Conservation (phyloP, 1,140 invertebrate species). For the Danaus plexippus region DNA sequence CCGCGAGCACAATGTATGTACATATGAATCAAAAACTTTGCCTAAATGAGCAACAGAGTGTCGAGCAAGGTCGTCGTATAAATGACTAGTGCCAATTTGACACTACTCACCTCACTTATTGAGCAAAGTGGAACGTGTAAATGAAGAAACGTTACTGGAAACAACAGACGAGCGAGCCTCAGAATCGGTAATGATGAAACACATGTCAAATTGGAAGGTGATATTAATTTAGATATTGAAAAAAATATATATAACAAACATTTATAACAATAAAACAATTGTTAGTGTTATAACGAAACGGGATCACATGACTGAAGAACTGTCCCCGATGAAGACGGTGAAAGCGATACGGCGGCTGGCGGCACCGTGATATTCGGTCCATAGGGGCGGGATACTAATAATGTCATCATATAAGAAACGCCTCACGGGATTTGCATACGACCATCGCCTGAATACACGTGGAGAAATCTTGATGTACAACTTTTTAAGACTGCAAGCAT, state of each 20-base stretch:
- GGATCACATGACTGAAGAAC: not conserved
- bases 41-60: not conserved
- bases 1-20: not conserved
- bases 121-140: conserved; percentile 62
- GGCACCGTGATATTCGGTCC: conserved; percentile 27
- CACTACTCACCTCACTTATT: conserved; percentile 60
- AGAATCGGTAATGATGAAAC: conserved; percentile 40
- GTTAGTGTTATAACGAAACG: not conserved
- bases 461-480: conserved; percentile 35
- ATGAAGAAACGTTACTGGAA: conserved; percentile 55
- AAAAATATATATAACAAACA: conserved; percentile 24
- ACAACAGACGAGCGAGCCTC: conserved; percentile 46
- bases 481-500: conserved; percentile 32
- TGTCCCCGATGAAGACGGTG: conserved; percentile 26
- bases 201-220: conserved; percentile 52
- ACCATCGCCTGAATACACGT: conserved; percentile 34
- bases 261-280: conserved; percentile 5
- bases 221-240: conserved; percentile 53
- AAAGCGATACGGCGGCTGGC: conserved; percentile 26
- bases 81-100: conserved; percentile 53
- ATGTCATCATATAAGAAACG: conserved; percentile 34
- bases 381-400: conserved; percentile 40
- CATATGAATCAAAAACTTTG: not conserved
- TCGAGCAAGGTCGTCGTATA: conserved; percentile 39
- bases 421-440: conserved; percentile 47